Percentiles rank a stretch among this genome's conserved stretches.
These are phyloP conservation scores for Zele albiditarsus DNA, from an alignment of 2,888 invertebrate genomes.

Conservation along the genomic window DNA sequence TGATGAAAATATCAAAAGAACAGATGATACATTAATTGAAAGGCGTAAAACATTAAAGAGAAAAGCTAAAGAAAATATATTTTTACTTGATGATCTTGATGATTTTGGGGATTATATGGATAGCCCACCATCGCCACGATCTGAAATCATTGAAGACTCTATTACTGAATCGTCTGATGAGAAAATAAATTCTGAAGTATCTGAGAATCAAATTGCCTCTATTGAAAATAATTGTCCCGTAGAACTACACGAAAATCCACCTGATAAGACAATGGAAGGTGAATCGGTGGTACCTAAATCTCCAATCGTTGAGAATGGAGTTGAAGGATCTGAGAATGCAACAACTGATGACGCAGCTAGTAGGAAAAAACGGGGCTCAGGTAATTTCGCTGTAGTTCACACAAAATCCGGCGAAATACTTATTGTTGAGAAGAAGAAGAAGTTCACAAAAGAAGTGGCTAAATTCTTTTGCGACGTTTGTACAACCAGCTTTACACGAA, in stretches of 20 bases:
- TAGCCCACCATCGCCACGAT: conserved; percentile 15
- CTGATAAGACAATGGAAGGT: conserved; percentile 12
- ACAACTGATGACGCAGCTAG: conserved; percentile 48
- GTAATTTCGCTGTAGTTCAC: conserved; percentile 68
- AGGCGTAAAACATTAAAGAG: conserved; percentile 36
- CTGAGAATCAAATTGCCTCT: neutral
- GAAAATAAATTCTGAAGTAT: neutral
- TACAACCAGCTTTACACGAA: conserved; percentile 68
- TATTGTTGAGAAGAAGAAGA: conserved; percentile 69
- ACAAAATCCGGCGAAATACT: conserved; percentile 68
- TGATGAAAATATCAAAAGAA: conserved; percentile 18
- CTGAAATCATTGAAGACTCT: neutral
- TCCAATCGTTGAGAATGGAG: neutral
- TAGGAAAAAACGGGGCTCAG: conserved; percentile 61
- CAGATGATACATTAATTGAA: conserved; percentile 35
- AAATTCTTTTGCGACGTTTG: conserved; percentile 69
- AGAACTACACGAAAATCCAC: neutral
- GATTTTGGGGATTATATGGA: conserved; percentile 40
- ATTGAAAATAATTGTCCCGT: neutral
- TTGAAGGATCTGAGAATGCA: conserved; percentile 30
- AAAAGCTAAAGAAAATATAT: conserved; percentile 45
- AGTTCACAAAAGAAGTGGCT: conserved; percentile 68
- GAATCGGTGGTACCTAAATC: neutral
- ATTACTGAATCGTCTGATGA: neutral
- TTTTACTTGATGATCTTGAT: conserved; percentile 42